Base-by-base conservation (phyloP, 2,113 vertebrate species). In the Potamarius usumacintae region DNA sequence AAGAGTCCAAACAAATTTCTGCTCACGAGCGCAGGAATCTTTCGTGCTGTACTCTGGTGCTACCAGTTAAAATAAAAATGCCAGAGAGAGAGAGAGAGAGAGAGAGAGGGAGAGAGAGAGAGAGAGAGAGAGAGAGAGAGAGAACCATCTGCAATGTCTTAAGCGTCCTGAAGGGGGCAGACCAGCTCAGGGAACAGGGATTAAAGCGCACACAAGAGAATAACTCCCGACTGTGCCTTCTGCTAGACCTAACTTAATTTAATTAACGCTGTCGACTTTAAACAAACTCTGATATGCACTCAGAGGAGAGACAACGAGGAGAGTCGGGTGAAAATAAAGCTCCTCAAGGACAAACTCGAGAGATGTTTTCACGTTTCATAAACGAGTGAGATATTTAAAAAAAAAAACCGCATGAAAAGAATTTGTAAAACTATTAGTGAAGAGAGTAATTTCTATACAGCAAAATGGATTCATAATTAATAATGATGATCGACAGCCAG, bases 261-360 rank as follows among this genome's bases (percentile, higher is more conserved):
- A 95, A 96, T 95, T 95, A 95, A 95, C 89, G 89, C 92, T 93
- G 92, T 94, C 92, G 86, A 94, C 94, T 94, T 95, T 95, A 95
- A 95, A 95, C 94, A 94, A 93, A 94, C 92, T 92, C 93, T 91
- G 92, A 94, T 92, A 92, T 92, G 90, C 94, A 92, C 84, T 67
- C 89, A 57, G 81, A 85, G 57, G 88, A 88, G 83, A 77, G 63
- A 18, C 62, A 88, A 53, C 8, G 82, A 72, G 22, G 65, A 69
- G 82, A 69, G 83, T 22, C 52, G 6, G 52, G 69, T 76, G 57
- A 52, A 76, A 80, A 62, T 83, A 30, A 74, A 42, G 65, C 83
- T 85, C 83, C 84, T 76, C 84, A 60, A 81, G 62, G 52, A 71
- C 77, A 14, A 22, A 27, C 52, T 65, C 18, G 0, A 85, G 57